These are phyloP conservation scores for Zoroaster sp. DNA, from an alignment of 53 echinoderm and acorn worm genomes.

Conservation along the genomic window DNA sequence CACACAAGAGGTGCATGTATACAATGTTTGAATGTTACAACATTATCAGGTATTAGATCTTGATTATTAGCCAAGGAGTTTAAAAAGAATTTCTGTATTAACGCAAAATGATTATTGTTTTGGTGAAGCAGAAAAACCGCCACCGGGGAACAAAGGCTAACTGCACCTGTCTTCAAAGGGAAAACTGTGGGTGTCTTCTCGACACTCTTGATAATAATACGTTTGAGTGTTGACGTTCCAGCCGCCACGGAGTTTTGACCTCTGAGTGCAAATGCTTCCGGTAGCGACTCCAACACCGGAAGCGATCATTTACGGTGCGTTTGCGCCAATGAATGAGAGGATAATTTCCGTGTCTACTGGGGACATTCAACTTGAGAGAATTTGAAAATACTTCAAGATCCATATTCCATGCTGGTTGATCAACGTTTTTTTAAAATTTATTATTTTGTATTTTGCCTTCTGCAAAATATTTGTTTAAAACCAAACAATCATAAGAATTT, in stretches of 20 bases:
- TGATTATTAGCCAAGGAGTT: too few species aligned
- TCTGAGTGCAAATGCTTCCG: slow-evolving; percentile 32
- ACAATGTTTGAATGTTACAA: too few species aligned
- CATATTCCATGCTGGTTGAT: not conserved
- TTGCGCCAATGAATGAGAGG: not conserved
- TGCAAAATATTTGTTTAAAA: too few species aligned
- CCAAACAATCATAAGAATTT: too few species aligned
- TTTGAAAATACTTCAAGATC: not conserved
- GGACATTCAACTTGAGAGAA: slow-evolving; percentile 31
- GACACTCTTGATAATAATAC: not conserved
- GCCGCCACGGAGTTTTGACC: slow-evolving; percentile 20
- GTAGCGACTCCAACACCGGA: slow-evolving; percentile 9
- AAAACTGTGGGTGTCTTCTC: not conserved
- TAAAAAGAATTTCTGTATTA: not conserved
- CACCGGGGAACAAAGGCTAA: not conserved
- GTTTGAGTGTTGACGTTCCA: not conserved
- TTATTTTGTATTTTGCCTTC: not conserved
- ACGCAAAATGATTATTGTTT: not conserved
- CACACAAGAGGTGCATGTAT: too few species aligned
- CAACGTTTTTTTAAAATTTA: not conserved
- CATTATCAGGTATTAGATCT: too few species aligned
- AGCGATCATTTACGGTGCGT: slow-evolving; percentile 6
- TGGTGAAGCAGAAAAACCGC: not conserved
- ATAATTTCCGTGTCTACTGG: not conserved
- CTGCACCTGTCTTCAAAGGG: not conserved